Conservation (phyloP, 2,888 invertebrate genomes). For the Spicauda simplicius region DNA sequence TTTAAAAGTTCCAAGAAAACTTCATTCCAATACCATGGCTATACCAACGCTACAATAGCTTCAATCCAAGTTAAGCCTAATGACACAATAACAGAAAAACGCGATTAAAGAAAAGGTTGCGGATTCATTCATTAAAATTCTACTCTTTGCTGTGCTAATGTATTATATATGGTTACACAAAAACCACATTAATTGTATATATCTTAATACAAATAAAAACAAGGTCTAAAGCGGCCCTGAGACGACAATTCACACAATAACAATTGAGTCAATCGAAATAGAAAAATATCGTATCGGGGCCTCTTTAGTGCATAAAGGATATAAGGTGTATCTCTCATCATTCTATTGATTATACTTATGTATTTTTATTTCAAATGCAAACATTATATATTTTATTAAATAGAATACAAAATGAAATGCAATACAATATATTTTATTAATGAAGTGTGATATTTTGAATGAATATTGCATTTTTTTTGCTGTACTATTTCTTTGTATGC, state of each 20-base stretch:
- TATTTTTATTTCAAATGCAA: constrained; percentile 35
- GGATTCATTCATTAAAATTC: constrained; percentile 24
- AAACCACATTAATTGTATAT: constrained; percentile 23
- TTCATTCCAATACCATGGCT: background rate
- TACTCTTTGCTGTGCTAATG: constrained; percentile 24
- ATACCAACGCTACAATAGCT: background rate
- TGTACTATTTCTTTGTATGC: background rate
- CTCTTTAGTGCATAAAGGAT: constrained; percentile 6
- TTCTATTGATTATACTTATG: constrained; percentile 18
- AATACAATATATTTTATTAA: constrained; percentile 6
- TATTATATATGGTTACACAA: constrained; percentile 22
- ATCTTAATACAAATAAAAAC: constrained; percentile 19
- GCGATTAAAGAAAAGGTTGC: constrained; percentile 25
- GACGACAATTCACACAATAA: background rate
- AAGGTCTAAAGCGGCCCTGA: constrained; percentile 4
- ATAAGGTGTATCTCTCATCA: constrained; percentile 10
- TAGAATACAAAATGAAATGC: constrained; percentile 27
- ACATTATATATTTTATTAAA: constrained; percentile 21
- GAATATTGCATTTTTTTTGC: background rate
- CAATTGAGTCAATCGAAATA: too few species aligned
- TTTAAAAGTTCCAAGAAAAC: background rate
- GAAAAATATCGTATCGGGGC: background rate
- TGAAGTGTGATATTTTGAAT: constrained; percentile 1
- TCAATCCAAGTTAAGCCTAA: constrained; percentile 13
- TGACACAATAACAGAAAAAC: constrained; percentile 13